Percentiles rank a stretch among this genome's conserved stretches.
These are phyloP conservation scores for Helobdella robusta DNA, from an alignment of 2,888 invertebrate genomes.

Conservation along the genomic window DNA sequence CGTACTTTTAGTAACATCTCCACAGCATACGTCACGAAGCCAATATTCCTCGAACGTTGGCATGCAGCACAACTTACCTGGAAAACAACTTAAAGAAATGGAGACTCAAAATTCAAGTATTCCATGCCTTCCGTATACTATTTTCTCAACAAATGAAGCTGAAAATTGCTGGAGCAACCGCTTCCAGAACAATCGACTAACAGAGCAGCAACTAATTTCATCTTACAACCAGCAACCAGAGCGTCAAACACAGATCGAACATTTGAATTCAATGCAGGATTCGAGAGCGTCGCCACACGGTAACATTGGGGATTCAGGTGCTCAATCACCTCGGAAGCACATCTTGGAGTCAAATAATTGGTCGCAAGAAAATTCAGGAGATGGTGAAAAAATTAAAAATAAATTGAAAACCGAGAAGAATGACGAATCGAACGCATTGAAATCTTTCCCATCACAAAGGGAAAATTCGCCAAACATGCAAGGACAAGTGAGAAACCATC, in stretches of 20 bases:
- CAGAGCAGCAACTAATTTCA: conserved; percentile 5
- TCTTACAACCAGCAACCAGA: conserved; percentile 9
- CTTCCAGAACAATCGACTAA: not conserved
- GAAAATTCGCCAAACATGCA: no score
- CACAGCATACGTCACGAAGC: not conserved
- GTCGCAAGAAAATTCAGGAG: conserved; percentile 11
- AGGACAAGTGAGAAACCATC: no score
- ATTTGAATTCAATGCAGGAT: not conserved
- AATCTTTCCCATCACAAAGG: no score
- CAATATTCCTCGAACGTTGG: not conserved
- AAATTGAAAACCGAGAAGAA: not conserved
- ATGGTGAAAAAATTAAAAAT: not conserved
- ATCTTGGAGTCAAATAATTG: not conserved
- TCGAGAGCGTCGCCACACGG: no score
- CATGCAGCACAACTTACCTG: not conserved
- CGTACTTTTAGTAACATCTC: conserved; percentile 1
- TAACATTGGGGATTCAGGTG: not conserved
- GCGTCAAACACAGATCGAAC: not conserved
- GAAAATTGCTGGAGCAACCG: conserved; percentile 6
- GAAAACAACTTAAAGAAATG: not conserved
- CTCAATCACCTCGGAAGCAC: not conserved
- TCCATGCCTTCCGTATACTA: conserved; percentile 7
- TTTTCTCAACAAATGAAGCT: conserved; percentile 8
- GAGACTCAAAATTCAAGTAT: not conserved
- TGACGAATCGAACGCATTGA: not conserved